phyloP scores from a whole-genome alignment of 1,140 invertebrate genomes.

The Trialeurodes vaporariorum region DNA sequence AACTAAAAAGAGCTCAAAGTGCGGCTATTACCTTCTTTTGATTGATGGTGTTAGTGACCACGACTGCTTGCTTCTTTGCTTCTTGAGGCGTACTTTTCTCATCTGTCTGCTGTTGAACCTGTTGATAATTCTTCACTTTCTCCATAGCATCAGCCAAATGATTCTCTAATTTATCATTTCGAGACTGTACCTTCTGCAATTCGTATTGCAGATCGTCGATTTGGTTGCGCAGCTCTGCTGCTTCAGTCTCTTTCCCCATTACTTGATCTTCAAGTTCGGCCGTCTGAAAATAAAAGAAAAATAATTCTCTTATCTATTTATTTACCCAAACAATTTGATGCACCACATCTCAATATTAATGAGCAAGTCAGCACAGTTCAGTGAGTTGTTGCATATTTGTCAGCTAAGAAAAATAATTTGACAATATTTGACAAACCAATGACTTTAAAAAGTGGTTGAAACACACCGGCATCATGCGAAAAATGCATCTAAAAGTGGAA shows the following conservation, averaged over 20 bases:
- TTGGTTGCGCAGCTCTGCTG: slow-evolving; percentile 88
- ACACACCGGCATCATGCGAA: too few relatives aligned
- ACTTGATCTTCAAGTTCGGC: slow-evolving; percentile 84
- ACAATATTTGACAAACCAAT: too few relatives aligned
- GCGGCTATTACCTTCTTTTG: slow-evolving; percentile 42
- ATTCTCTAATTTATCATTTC: slow-evolving; percentile 84
- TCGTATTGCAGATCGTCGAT: slow-evolving; percentile 94
- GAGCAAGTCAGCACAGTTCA: too few relatives aligned
- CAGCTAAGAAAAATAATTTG: too few relatives aligned
- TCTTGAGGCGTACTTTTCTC: slow-evolving; percentile 36
- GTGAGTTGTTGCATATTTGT: too few relatives aligned
- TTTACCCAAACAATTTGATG: too few relatives aligned
- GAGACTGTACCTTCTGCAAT: slow-evolving; percentile 69
- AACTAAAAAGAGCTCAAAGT: too few relatives aligned
- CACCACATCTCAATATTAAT: too few relatives aligned
- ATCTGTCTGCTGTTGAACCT: slow-evolving; percentile 41
- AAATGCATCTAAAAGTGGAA: too few relatives aligned
- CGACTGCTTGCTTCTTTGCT: slow-evolving; percentile 35
- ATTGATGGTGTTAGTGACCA: slow-evolving; percentile 43
- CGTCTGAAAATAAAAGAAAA: slow-evolving; percentile 41
- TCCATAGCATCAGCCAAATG: slow-evolving; percentile 79
- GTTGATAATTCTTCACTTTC: slow-evolving; percentile 74
- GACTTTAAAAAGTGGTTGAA: too few relatives aligned
- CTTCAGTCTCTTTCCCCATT: slow-evolving; percentile 83
- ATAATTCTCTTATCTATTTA: too few relatives aligned